Conservation (phyloP, 2,797 vertebrate genomes). For the Etheostoma perlongum region DNA sequence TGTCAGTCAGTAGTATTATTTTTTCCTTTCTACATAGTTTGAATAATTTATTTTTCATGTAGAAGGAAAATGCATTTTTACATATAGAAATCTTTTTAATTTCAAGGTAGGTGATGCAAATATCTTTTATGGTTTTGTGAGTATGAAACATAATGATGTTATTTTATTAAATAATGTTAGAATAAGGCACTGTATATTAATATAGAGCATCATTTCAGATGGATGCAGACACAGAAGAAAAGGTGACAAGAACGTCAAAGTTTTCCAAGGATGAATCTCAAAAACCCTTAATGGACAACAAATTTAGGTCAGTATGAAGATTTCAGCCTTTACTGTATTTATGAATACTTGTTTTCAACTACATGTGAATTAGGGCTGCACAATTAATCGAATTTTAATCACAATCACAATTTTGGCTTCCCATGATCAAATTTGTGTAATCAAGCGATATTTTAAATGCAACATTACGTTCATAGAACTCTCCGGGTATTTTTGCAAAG, state of each 20-base stretch:
- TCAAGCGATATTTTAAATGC: too few species aligned
- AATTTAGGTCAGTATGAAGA: constrained; percentile 71
- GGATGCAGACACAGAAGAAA: constrained; percentile 76
- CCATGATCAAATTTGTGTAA: too few species aligned
- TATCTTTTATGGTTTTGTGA: neutral
- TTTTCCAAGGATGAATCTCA: constrained; percentile 61
- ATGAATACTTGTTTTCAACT: neutral
- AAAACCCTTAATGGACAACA: constrained; percentile 62
- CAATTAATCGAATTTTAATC: too few species aligned
- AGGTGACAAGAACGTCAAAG: constrained; percentile 63
- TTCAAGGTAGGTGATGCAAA: neutral
- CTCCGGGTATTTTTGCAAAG: too few species aligned
- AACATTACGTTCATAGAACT: too few species aligned
- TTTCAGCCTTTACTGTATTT: neutral
- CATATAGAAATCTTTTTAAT: neutral
- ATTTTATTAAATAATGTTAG: neutral
- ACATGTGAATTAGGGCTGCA: neutral
- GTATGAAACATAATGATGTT: neutral
- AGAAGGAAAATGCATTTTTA: neutral
- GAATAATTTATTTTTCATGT: neutral
- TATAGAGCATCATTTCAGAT: constrained; percentile 73
- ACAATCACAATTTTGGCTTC: too few species aligned
- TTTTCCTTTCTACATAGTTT: neutral
- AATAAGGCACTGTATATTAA: neutral
- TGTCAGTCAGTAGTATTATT: neutral